Percentiles rank a stretch among this genome's conserved stretches.
Conservation (phyloP, 37 sponge, comb jelly and placozoan genomes). For the Eunapius fragilis region DNA sequence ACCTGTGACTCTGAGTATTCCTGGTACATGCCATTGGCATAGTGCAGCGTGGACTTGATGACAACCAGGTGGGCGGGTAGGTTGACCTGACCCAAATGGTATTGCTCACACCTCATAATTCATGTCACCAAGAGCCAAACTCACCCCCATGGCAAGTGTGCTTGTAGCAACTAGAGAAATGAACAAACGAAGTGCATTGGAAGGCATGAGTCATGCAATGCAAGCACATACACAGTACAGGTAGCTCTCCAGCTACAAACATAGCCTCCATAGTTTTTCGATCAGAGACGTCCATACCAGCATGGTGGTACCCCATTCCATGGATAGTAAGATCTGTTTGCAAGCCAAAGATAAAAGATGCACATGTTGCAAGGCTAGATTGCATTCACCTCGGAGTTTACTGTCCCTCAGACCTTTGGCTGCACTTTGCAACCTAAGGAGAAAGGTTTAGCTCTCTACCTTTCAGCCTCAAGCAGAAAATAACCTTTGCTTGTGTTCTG, state of each 20-base stretch:
- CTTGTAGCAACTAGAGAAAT: constrained; percentile 86
- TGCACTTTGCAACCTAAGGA: constrained; percentile 35
- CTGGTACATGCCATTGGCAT: constrained; percentile 82
- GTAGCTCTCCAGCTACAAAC: constrained; percentile 86
- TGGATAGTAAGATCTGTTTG: constrained; percentile 68
- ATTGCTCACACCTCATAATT: neutral
- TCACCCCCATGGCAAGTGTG: constrained; percentile 97
- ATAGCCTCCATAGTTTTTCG: constrained; percentile 83
- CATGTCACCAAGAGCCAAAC: neutral
- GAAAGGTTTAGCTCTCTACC: no score
- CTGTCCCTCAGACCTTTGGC: constrained; percentile 75
- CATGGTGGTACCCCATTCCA: constrained; percentile 98
- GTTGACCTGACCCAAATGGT: constrained; percentile 69
- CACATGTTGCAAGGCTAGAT: neutral
- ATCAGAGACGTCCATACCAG: constrained; percentile 90
- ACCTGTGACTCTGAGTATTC: constrained; percentile 95
- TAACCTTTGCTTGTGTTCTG: constrained; percentile 72
- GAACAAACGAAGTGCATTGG: neutral
- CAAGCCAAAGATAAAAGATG: constrained; percentile 2
- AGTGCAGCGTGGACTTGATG: constrained; percentile 95
- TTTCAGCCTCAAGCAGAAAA: neutral
- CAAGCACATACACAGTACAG: constrained; percentile 89
- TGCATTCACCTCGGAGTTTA: constrained; percentile 89
- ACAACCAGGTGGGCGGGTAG: constrained; percentile 98
- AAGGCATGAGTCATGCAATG: neutral